Conservation (phyloP, 2,888 invertebrate species). For the Hirtodrosophila alboralis region DNA sequence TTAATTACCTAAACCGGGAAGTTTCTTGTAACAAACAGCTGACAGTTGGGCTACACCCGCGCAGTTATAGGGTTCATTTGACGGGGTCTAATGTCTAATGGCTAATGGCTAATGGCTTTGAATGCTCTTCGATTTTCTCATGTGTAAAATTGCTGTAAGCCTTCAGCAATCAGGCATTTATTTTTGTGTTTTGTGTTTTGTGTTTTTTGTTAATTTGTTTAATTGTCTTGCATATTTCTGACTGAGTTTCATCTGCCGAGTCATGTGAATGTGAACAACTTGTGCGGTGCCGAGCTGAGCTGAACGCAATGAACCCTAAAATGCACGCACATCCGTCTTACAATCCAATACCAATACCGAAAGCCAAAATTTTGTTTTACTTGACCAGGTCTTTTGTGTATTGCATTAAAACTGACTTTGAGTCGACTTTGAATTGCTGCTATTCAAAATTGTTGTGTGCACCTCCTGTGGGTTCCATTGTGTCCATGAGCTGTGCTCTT, state of each 20-base stretch:
- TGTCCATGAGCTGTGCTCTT: slow-evolving; percentile 26
- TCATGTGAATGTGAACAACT: slow-evolving; percentile 75
- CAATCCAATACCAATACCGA: slow-evolving; percentile 35
- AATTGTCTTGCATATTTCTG: slow-evolving; percentile 70
- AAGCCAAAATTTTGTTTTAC: slow-evolving; percentile 30
- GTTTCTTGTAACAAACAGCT: slow-evolving; percentile 69
- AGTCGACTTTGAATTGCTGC: slow-evolving; percentile 17
- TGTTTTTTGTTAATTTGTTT: slow-evolving; percentile 74
- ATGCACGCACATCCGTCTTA: slow-evolving; percentile 68
- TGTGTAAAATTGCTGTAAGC: slow-evolving; percentile 69
- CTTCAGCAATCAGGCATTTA: slow-evolving; percentile 6
- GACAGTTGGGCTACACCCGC: slow-evolving; percentile 75
- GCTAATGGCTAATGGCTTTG: slow-evolving; percentile 51
- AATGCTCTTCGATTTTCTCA: slow-evolving; percentile 76
- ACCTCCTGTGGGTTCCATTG: slow-evolving; percentile 72
- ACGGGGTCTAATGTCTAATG: slow-evolving; percentile 39
- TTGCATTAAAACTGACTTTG: slow-evolving; percentile 25
- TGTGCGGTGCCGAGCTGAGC: slow-evolving; percentile 56
- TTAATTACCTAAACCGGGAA: slow-evolving; percentile 71
- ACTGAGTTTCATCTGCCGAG: slow-evolving; percentile 66
- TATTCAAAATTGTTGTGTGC: slow-evolving; percentile 63
- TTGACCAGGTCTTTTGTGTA: slow-evolving; percentile 41
- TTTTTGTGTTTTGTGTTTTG: slow-evolving; percentile 53
- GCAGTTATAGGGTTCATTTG: slow-evolving; percentile 29
- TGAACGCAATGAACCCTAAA: slow-evolving; percentile 74